phyloP scores from a whole-genome alignment of 2,797 vertebrate species.

The Arctocebus calabarensis region DNA sequence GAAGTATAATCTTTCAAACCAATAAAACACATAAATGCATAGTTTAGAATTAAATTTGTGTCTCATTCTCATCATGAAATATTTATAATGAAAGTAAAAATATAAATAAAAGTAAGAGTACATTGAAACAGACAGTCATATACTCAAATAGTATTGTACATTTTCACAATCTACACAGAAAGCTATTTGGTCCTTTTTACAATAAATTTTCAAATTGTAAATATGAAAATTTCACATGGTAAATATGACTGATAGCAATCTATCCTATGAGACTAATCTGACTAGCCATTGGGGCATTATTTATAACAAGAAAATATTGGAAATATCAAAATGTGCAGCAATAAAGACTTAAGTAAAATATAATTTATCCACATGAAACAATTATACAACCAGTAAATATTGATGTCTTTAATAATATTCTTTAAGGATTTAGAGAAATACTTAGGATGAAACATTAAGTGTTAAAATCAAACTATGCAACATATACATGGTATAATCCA shows the following conservation, averaged over 20 bases:
- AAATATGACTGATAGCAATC: background rate
- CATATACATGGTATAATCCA: background rate
- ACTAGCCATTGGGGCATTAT: background rate
- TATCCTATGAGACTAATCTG: background rate
- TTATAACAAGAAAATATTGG: background rate
- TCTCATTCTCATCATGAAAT: background rate
- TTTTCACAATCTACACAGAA: background rate
- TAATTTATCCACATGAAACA: background rate
- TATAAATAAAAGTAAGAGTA: background rate
- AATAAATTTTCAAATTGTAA: constrained; percentile 4
- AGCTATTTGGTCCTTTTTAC: background rate
- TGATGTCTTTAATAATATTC: background rate
- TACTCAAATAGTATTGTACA: background rate
- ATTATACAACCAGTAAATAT: background rate
- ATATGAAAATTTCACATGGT: background rate
- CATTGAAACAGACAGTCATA: background rate
- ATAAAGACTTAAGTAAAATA: background rate
- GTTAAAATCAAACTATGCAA: background rate
- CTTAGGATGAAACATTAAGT: background rate
- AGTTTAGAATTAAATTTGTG: background rate
- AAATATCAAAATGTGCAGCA: background rate
- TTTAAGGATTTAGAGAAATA: background rate
- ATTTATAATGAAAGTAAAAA: constrained; percentile 1
- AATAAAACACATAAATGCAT: background rate
- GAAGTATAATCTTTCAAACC: background rate